Percentiles rank a stretch among this genome's conserved stretches.
phyloP scores from a whole-genome alignment of 2,113 vertebrate genomes.

The Menura novaehollandiae region DNA sequence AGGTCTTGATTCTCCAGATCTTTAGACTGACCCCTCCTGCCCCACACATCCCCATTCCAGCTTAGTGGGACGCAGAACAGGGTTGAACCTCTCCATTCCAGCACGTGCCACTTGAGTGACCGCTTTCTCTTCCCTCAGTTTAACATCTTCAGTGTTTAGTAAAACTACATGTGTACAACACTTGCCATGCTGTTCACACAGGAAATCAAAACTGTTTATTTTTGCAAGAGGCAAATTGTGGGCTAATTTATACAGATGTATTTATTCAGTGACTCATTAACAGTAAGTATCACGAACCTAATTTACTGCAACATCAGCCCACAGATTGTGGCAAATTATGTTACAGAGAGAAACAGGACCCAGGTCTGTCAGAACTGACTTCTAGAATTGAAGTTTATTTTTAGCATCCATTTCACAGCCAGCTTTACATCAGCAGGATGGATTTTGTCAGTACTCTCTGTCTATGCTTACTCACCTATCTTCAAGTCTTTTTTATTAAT shows the following conservation, averaged over 20 bases:
- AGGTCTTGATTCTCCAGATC: background rate
- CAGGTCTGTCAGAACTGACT: slow-evolving; percentile 49
- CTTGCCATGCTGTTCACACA: slow-evolving; percentile 40
- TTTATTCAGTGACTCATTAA: slow-evolving; percentile 66
- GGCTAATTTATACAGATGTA: slow-evolving; percentile 68
- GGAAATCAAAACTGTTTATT: slow-evolving; percentile 55
- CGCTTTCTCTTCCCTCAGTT: background rate
- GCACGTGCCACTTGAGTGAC: rapidly evolving
- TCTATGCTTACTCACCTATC: background rate
- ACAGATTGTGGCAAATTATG: slow-evolving; percentile 66
- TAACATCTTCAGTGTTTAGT: background rate
- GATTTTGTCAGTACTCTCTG: background rate
- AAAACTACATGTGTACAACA: background rate
- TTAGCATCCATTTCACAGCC: slow-evolving; percentile 33
- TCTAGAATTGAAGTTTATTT: slow-evolving; percentile 51
- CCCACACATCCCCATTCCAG: rapidly evolving
- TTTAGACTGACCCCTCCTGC: background rate
- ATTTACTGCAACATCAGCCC: slow-evolving; percentile 70
- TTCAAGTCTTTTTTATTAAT: background rate
- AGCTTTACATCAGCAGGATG: slow-evolving; percentile 9
- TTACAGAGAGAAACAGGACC: slow-evolving; percentile 42
- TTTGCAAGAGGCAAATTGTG: slow-evolving; percentile 56
- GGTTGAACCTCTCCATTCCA: background rate
- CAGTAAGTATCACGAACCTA: slow-evolving; percentile 53
- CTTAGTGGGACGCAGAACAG: background rate